Base-by-base conservation (phyloP, 2,888 invertebrate genomes). In the Reticulitermes lucifugus region DNA sequence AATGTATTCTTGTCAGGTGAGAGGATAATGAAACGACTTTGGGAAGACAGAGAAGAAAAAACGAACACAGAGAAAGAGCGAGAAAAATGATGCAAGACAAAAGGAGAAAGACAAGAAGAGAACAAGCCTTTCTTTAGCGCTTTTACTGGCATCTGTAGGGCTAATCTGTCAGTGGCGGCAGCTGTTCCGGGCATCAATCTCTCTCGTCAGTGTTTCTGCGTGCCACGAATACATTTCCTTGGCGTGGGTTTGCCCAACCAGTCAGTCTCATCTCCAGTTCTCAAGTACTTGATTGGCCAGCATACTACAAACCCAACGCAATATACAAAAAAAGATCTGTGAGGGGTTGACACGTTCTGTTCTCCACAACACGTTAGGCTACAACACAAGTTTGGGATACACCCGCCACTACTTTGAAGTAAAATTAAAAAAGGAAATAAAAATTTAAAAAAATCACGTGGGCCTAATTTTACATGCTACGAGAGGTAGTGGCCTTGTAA, bases 91-190 rank as follows among this genome's bases (percentile, higher is more conserved):
- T 65, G 77, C 79, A 84, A 84, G 84, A 84, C 70, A 83, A 84
- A 77, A 86, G 70, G 73, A 84, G 77, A 25, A 71, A 51, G 86
- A 84, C 43, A 86, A 80, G 84, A 73, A 75, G 83, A 84, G 84
- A 55, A 70, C 51, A 77, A 46, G 29, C 22, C 29, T 79, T 79
- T 79, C 79, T 79, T 59, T 79, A 80, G 79, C 85, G 84, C 79
- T 84, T 82, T 82, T 83, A 83, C 79, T 84, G 85, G 83, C 85
- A 85, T 85, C 85, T 84, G 86, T 86, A 84, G 85, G 65, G 83
- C 81, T 81, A 84, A 84, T 85, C 86, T 85, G 86, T 86, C 86
- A 86, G 86, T 43, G 73, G 86, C 86, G 86, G 86, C 86, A 86
- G 86, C 86, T 86, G 86, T 84, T 84, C 35, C 14, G 65, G 65